phyloP scores from a whole-genome alignment of 2,797 vertebrate genomes.

The Agapornis canus region DNA sequence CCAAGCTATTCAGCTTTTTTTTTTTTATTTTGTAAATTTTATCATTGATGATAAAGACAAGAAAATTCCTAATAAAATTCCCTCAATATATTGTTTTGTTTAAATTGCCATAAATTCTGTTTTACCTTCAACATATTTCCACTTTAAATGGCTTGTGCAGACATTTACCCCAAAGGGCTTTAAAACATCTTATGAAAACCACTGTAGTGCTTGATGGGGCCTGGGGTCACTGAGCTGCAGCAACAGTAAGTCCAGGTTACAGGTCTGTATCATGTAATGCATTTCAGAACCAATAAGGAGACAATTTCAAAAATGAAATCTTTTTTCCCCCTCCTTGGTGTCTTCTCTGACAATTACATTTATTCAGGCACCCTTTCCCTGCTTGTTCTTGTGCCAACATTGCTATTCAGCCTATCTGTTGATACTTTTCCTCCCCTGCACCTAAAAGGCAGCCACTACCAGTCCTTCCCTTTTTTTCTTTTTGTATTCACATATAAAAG shows the following conservation, averaged over 20 bases:
- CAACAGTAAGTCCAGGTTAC: neutral
- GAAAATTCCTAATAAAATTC: neutral
- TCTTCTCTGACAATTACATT: neutral
- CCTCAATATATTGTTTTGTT: neutral
- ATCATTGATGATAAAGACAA: neutral
- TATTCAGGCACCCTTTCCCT: neutral
- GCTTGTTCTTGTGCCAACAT: neutral
- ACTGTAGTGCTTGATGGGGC: neutral
- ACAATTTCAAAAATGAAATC: neutral
- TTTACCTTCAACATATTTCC: neutral
- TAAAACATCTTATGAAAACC: neutral
- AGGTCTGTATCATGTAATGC: neutral
- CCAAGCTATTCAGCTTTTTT: neutral
- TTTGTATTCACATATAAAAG: neutral
- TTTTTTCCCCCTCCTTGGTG: neutral
- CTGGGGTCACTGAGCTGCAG: neutral
- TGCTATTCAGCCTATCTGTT: neutral
- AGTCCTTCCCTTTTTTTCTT: neutral
- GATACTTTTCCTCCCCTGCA: neutral
- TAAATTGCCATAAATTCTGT: neutral
- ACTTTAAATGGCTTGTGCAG: neutral
- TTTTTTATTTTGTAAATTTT: neutral
- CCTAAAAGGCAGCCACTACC: neutral
- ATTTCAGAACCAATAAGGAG: neutral
- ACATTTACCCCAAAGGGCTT: neutral